Conservation (phyloP, 1,140 invertebrate genomes). For the Luehdorfia chinensis region DNA sequence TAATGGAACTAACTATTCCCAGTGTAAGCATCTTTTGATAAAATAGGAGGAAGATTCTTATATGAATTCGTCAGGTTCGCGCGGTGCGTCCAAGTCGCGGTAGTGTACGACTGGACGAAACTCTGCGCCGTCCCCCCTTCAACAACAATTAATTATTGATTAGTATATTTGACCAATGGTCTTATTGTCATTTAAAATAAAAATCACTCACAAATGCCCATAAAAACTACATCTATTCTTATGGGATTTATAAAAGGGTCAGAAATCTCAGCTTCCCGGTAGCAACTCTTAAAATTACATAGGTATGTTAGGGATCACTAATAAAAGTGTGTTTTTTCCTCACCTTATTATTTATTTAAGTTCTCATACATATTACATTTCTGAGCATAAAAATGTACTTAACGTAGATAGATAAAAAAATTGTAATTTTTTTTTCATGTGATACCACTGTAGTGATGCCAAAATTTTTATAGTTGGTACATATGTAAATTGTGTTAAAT, state of each 20-base stretch:
- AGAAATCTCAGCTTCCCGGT: constrained; percentile 62
- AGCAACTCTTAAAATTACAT: constrained; percentile 3
- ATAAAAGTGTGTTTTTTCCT: constrained; percentile 4
- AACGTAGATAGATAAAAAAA: too few relatives aligned
- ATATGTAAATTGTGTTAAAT: too few relatives aligned
- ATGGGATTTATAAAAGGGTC: background rate
- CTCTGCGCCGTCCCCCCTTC: constrained; percentile 84
- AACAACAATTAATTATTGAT: constrained; percentile 58
- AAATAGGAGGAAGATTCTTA: constrained; percentile 53
- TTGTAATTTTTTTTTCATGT: too few relatives aligned
- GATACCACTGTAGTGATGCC: too few relatives aligned
- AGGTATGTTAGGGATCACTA: constrained; percentile 6
- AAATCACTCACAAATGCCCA: constrained; percentile 13
- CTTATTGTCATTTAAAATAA: constrained; percentile 9
- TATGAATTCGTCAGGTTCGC: constrained; percentile 90
- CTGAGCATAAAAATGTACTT: too few relatives aligned
- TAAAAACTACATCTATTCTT: background rate
- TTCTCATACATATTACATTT: constrained; percentile 13
- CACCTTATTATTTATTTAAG: constrained; percentile 24
- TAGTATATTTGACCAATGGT: constrained; percentile 13
- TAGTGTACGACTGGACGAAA: constrained; percentile 93
- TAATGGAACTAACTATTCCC: too few relatives aligned
- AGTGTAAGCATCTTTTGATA: background rate
- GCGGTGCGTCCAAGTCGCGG: constrained; percentile 93
- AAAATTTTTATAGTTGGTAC: too few relatives aligned